Percentiles rank a stretch among this genome's conserved stretches.
phyloP scores from a whole-genome alignment of 2,797 vertebrate genomes.

The Fundulus diaphanus region DNA sequence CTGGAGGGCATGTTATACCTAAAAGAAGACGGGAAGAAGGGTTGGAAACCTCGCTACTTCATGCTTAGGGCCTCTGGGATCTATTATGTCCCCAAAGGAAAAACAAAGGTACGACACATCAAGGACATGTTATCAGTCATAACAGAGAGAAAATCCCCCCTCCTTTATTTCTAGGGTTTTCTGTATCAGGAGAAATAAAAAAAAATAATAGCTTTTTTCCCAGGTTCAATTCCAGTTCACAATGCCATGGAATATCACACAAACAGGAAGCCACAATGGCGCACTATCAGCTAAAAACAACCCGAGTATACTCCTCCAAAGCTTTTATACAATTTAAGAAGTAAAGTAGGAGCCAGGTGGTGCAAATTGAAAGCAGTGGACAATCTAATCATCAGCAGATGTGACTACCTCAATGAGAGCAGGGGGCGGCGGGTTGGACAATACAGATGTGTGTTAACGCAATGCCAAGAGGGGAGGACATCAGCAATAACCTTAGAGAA shows the following conservation, averaged over 20 bases:
- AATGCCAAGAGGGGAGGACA: not conserved
- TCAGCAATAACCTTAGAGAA: not conserved
- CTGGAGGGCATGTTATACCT: constrained; percentile 89
- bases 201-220: no score
- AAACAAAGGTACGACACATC: constrained; percentile 87
- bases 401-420: not conserved
- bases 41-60: constrained; percentile 92
- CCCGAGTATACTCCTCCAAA: not conserved
- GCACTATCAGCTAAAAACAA: not conserved
- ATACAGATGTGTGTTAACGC: not conserved
- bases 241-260: no score
- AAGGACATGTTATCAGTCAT: not conserved
- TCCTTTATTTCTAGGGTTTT: no score
- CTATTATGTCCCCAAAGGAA: constrained; percentile 94
- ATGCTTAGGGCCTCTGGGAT: constrained; percentile 92
- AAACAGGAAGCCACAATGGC: no score
- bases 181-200: no score
- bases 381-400: not conserved
- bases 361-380: constrained; percentile 1
- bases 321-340: not conserved
- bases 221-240: no score
- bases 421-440: not conserved
- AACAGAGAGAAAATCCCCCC: not conserved
- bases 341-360: not conserved
- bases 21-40: constrained; percentile 92